A percentile compares a stretch with the other conserved stretches of the same genome.
These are phyloP conservation scores for Sphenopsis melanotis DNA, from an alignment of 2,797 vertebrate genomes.

Conservation along the genomic window DNA sequence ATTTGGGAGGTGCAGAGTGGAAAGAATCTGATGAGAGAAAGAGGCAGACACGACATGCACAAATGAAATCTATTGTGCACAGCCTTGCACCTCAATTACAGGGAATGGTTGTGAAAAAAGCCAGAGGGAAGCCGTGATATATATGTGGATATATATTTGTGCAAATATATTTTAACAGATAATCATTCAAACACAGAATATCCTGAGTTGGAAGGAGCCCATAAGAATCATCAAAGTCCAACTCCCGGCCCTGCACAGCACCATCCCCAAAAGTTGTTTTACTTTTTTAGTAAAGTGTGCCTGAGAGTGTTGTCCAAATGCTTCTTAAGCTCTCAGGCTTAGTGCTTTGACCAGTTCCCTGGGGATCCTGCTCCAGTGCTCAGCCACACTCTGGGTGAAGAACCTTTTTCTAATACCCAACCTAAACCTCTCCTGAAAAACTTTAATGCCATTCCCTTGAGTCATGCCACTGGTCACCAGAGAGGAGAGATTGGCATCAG, in stretches of 20 bases:
- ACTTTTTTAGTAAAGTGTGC: no score
- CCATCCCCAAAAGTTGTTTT: not conserved
- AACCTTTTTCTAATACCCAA: not conserved
- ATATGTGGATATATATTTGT: not conserved
- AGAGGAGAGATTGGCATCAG: not conserved
- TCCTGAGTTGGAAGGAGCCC: not conserved
- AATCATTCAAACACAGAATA: not conserved
- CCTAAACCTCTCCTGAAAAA: not conserved
- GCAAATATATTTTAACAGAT: not conserved
- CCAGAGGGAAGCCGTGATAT: not conserved
- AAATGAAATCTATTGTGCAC: not conserved
- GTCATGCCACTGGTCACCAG: not conserved
- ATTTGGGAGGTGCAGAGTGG: not conserved
- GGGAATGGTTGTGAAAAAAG: not conserved
- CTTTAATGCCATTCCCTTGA: not conserved
- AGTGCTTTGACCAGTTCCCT: not conserved
- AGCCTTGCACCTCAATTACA: not conserved
- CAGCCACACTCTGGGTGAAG: not conserved
- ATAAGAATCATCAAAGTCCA: not conserved
- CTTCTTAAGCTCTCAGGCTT: not conserved
- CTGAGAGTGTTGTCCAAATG: not conserved
- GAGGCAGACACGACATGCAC: not conserved
- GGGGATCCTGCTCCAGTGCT: not conserved
- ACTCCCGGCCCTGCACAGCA: not conserved
- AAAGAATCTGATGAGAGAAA: not conserved